Evolutionary conservation across 2,113 vertebrate species (phyloP).

Genomic region (Nesoenas mayeri): DNA sequence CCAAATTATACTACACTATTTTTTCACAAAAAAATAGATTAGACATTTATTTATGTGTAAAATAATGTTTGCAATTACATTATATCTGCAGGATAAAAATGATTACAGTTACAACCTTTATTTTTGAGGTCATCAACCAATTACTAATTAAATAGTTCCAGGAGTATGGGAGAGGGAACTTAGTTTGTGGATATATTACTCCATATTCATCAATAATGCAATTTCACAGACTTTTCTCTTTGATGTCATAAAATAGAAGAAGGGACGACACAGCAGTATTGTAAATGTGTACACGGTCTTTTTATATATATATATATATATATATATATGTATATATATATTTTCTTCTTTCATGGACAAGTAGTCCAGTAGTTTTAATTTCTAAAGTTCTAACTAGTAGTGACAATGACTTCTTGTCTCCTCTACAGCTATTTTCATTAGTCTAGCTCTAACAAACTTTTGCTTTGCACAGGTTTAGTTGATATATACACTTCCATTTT

Average conservation of each 20-base stretch:
- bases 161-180: neutral
- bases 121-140: neutral
- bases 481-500: too few relatives aligned
- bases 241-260: neutral
- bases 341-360: neutral
- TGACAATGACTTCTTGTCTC: neutral
- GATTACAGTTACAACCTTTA: neutral
- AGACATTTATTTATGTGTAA: neutral
- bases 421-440: neutral
- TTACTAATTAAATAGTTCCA: neutral
- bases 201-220: neutral
- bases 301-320: too few relatives aligned
- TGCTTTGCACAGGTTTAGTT: neutral
- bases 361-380: neutral
- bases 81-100: neutral
- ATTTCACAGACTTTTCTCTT: neutral
- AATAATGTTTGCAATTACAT: neutral
- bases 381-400: neutral
- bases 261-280: neutral
- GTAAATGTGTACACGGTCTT: neutral
- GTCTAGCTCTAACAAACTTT: neutral
- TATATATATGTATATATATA: too few relatives aligned
- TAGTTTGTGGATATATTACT: neutral
- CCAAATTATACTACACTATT: neutral
- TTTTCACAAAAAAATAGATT: neutral